Conservation (phyloP, 2,888 invertebrate species). For the Neoascia interrupta region DNA sequence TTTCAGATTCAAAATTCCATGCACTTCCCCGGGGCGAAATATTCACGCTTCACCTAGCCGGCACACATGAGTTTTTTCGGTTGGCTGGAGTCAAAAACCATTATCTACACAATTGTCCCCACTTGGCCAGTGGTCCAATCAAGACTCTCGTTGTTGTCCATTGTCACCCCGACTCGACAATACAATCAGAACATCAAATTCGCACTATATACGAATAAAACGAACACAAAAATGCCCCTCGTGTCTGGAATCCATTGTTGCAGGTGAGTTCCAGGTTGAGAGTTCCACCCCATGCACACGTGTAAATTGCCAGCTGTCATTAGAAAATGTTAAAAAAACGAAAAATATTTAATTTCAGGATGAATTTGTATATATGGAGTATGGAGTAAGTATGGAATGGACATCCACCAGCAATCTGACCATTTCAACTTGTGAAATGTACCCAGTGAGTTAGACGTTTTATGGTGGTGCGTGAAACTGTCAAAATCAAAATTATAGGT, state of each 20-base stretch:
- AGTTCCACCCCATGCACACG: conserved; percentile 34
- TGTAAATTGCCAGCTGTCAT: conserved; percentile 62
- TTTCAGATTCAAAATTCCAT: conserved; percentile 1
- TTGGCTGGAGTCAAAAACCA: conserved; percentile 47
- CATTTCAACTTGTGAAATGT: neutral
- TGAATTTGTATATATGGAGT: conserved; percentile 33
- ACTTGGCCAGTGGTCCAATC: conserved; percentile 48
- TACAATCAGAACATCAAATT: conserved; percentile 31
- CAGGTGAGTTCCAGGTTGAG: conserved; percentile 54
- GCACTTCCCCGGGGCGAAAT: conserved; percentile 1
- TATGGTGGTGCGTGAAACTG: conserved; percentile 20
- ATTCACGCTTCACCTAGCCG: conserved; percentile 30
- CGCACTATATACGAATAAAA: conserved; percentile 28
- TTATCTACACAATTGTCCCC: conserved; percentile 20
- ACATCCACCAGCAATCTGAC: neutral
- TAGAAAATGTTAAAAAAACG: conserved; percentile 9
- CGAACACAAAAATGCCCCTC: neutral
- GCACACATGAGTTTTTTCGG: conserved; percentile 37
- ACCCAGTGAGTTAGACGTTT: neutral
- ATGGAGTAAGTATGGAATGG: no score
- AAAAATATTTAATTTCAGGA: conserved; percentile 38
- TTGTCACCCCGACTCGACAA: conserved; percentile 35
- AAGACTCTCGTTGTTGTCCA: conserved; percentile 35
- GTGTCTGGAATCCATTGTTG: conserved; percentile 46
- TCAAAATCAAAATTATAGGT: conserved; percentile 18